Evolutionary conservation across 2,888 invertebrate genomes (phyloP).

Genomic region (Acholoe squamosa): DNA sequence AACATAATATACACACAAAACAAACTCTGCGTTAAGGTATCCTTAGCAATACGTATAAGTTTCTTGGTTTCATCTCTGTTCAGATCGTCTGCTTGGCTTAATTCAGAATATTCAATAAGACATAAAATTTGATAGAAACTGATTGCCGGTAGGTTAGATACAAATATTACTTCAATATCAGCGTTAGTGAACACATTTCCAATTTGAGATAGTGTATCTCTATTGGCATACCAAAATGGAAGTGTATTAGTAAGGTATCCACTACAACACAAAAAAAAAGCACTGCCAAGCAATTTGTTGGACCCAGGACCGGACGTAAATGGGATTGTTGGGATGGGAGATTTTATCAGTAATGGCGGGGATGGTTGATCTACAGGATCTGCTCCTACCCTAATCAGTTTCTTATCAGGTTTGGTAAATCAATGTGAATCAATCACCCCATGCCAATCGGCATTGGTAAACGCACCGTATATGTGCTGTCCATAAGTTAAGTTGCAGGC

Average conservation of each 20-base stretch:
- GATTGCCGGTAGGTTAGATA: no score
- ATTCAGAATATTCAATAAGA: no score
- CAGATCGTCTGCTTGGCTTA: no score
- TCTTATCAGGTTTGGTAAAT: not conserved
- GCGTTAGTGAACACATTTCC: no score
- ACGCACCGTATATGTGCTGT: not conserved
- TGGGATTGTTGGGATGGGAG: not conserved
- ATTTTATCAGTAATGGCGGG: conserved; percentile 7
- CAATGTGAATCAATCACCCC: not conserved
- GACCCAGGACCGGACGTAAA: not conserved
- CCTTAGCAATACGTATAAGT: no score
- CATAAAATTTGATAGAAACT: no score
- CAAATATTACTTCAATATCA: no score
- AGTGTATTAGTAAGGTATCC: not conserved
- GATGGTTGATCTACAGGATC: not conserved
- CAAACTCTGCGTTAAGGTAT: no score
- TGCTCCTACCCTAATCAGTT: conserved; percentile 10
- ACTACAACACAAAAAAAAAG: not conserved
- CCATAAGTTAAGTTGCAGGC: not conserved
- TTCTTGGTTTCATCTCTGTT: no score
- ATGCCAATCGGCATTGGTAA: not conserved
- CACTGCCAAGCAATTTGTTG: not conserved
- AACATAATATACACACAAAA: no score
- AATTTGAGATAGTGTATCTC: no score
- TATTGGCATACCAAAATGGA: no score